Conservation (phyloP, 1,140 invertebrate genomes). For the Centruroides sculpturatus region DNA sequence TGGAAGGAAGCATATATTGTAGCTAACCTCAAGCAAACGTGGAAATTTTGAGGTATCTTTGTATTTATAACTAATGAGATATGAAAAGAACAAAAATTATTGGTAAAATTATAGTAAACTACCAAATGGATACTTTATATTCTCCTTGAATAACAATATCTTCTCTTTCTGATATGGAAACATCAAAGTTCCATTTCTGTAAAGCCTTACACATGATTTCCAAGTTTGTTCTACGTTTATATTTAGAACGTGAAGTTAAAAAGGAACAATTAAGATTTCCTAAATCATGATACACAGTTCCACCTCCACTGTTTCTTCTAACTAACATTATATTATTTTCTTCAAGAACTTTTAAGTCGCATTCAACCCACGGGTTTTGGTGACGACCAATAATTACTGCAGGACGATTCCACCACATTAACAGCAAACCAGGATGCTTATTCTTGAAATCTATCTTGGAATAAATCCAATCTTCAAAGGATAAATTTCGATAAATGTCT, state of each 20-base stretch:
- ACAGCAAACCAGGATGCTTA: constrained; percentile 48
- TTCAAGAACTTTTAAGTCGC: constrained; percentile 45
- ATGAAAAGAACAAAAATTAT: too few relatives aligned
- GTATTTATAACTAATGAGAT: too few relatives aligned
- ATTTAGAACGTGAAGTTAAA: constrained; percentile 58
- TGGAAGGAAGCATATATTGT: too few relatives aligned
- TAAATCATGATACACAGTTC: constrained; percentile 87
- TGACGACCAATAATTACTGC: constrained; percentile 90
- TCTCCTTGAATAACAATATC: constrained; percentile 8
- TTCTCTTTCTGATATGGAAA: constrained; percentile 2
- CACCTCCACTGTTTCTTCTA: constrained; percentile 86
- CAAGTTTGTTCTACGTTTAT: constrained; percentile 70
- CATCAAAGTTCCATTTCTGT: too few relatives aligned
- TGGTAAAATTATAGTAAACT: too few relatives aligned
- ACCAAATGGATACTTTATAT: too few relatives aligned
- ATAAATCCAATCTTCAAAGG: constrained; percentile 89
- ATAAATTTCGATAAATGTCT: constrained; percentile 79
- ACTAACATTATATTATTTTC: constrained; percentile 53
- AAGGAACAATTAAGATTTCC: constrained; percentile 89
- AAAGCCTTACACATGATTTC: constrained; percentile 58
- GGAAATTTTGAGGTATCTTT: too few relatives aligned
- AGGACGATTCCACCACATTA: constrained; percentile 82
- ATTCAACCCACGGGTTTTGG: constrained; percentile 92
- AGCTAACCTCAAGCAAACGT: too few relatives aligned
- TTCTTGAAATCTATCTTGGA: constrained; percentile 57